Conservation (phyloP, 1,140 invertebrate genomes). For the Steinernema khuongi region DNA sequence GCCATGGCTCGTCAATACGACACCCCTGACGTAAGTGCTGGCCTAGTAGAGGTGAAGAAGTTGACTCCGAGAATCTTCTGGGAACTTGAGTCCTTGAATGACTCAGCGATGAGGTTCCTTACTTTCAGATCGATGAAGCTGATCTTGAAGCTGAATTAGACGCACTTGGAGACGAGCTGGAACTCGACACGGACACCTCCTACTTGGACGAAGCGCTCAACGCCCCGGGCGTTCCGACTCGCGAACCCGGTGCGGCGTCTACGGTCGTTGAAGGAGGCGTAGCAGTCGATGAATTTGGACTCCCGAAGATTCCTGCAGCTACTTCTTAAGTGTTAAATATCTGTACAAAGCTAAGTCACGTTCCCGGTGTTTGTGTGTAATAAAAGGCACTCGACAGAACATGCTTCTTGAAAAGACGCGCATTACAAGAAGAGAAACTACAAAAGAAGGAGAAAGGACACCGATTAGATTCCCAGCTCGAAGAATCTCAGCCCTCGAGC, state of each 20-base stretch:
- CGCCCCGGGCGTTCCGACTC: slow-evolving; percentile 67
- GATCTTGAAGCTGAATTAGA: slow-evolving; percentile 91
- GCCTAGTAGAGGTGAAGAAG: no score
- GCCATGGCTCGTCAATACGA: slow-evolving; percentile 88
- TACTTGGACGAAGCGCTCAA: slow-evolving; percentile 87
- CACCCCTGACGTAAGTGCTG: slow-evolving; percentile 77
- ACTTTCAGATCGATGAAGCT: slow-evolving; percentile 77
- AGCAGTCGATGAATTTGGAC: slow-evolving; percentile 91
- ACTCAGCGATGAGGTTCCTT: no score
- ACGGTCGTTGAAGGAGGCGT: slow-evolving; percentile 65
- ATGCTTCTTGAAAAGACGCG: no score
- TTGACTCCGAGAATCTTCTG: no score
- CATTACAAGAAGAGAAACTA: no score
- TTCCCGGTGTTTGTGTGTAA: no score
- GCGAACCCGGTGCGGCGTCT: slow-evolving; percentile 72
- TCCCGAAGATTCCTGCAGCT: slow-evolving; percentile 76
- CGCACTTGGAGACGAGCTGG: slow-evolving; percentile 89
- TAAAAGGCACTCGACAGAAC: no score
- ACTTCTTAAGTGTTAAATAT: neutral
- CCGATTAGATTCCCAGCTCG: no score
- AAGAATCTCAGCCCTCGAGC: no score
- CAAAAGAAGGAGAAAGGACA: no score
- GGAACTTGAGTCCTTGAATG: no score
- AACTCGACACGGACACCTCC: slow-evolving; percentile 81
- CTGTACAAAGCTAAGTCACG: neutral